Percentiles rank a stretch among this genome's conserved stretches.
Conservation (phyloP, 2,113 vertebrate genomes). For the Grallaria varia region DNA sequence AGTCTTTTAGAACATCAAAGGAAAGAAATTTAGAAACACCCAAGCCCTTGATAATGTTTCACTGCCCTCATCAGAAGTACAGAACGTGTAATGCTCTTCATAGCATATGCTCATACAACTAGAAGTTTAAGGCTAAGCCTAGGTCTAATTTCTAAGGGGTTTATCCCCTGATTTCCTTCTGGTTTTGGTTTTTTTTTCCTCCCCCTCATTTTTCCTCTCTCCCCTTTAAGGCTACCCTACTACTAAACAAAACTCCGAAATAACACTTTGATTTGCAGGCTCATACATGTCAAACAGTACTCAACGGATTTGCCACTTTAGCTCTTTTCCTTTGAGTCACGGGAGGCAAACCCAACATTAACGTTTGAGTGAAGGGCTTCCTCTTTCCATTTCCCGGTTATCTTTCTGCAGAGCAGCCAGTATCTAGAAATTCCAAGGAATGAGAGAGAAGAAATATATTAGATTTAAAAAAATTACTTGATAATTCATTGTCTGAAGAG, state of each 20-base stretch:
- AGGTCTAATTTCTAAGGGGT: not conserved
- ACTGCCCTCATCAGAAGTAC: not conserved
- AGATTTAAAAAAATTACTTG: not conserved
- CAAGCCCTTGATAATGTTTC: not conserved
- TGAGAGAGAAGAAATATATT: not conserved
- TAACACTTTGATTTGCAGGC: slow-evolving; percentile 11
- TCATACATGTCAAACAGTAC: not conserved
- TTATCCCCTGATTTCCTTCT: not conserved
- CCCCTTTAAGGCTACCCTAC: slow-evolving; percentile 69
- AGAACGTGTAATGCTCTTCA: not conserved
- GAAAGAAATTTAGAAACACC: not conserved
- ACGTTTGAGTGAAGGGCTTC: slow-evolving; percentile 84
- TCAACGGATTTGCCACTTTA: not conserved
- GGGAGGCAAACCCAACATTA: slow-evolving; percentile 52
- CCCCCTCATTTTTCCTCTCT: not conserved
- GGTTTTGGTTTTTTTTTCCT: no score
- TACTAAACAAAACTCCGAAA: not conserved
- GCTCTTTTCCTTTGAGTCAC: not conserved
- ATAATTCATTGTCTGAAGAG: not conserved
- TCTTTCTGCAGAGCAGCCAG: slow-evolving; percentile 88
- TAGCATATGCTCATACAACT: not conserved
- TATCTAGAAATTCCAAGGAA: slow-evolving; percentile 71
- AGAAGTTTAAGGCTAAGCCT: slow-evolving; percentile 70
- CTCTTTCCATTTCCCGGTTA: slow-evolving; percentile 80
- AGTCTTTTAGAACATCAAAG: not conserved